phyloP scores from a whole-genome alignment of 2,888 invertebrate species.

The Caenorhabditis sp. region DNA sequence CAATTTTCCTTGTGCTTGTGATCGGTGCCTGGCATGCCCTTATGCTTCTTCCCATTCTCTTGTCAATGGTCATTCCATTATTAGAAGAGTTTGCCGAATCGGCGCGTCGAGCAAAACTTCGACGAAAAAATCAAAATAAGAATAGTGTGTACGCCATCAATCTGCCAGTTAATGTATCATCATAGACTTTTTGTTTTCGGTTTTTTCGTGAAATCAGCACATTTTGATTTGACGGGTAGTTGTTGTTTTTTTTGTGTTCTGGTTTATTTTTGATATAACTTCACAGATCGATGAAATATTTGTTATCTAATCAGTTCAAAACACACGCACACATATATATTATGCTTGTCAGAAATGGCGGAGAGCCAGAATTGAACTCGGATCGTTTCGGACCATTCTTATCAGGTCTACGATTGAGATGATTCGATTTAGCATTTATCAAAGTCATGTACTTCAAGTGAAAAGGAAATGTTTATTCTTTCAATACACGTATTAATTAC shows the following conservation, averaged over 20 bases:
- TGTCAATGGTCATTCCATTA: slow-evolving; percentile 63
- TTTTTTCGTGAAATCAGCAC: background rate
- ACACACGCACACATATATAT: background rate
- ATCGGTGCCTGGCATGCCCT: slow-evolving; percentile 84
- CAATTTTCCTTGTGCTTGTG: slow-evolving; percentile 84
- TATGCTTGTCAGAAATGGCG: no score
- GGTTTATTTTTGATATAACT: background rate
- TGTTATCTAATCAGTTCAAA: background rate
- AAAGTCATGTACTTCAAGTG: no score
- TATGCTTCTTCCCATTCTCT: slow-evolving; percentile 80
- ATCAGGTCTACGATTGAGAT: no score
- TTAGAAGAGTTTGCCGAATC: slow-evolving; percentile 46
- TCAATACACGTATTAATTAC: slow-evolving; percentile 2
- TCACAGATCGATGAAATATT: background rate
- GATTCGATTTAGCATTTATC: no score
- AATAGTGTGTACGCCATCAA: slow-evolving; percentile 56
- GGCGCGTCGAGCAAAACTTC: slow-evolving; percentile 14
- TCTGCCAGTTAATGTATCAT: slow-evolving; percentile 53
- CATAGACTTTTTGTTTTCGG: slow-evolving; percentile 6
- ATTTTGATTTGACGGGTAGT: background rate
- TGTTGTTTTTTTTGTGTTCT: background rate
- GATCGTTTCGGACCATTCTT: no score
- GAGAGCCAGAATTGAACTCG: no score
- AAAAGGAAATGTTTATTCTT: background rate
- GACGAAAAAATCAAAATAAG: slow-evolving; percentile 24